These are phyloP conservation scores for Cephalotes varians DNA, from an alignment of 2,888 invertebrate genomes.

Conservation along the genomic window DNA sequence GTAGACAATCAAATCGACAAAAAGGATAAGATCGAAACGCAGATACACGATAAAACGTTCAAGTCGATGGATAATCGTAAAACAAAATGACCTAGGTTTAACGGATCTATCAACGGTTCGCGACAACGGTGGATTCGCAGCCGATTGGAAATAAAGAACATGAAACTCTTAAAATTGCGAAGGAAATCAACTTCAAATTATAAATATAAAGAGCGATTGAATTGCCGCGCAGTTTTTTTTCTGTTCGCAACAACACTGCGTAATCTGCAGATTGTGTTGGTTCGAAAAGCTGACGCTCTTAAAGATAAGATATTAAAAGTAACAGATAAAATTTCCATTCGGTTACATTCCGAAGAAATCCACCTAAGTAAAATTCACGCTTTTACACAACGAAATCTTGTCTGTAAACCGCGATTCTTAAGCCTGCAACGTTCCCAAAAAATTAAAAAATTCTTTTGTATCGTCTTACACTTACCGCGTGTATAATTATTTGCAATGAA, in stretches of 20 bases:
- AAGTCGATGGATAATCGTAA: background rate
- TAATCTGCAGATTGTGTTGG: background rate
- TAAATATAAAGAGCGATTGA: background rate
- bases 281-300: background rate
- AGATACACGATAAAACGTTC: constrained; percentile 11
- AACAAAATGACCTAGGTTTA: background rate
- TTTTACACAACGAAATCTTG: background rate
- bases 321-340: background rate
- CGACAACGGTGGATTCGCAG: background rate
- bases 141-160: background rate
- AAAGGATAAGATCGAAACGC: background rate
- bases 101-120: background rate
- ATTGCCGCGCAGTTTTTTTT: background rate
- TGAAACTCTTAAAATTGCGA: background rate
- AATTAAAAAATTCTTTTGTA: background rate
- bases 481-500: background rate
- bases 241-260: background rate
- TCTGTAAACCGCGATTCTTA: background rate
- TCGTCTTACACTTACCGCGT: background rate
- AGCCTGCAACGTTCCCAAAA: background rate
- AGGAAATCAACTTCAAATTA: background rate
- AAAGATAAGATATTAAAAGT: background rate
- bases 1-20: background rate
- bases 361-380: background rate
- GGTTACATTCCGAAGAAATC: background rate